These are phyloP conservation scores for Neelides sp. DNA, from an alignment of 1,140 invertebrate species.

Conservation along the genomic window DNA sequence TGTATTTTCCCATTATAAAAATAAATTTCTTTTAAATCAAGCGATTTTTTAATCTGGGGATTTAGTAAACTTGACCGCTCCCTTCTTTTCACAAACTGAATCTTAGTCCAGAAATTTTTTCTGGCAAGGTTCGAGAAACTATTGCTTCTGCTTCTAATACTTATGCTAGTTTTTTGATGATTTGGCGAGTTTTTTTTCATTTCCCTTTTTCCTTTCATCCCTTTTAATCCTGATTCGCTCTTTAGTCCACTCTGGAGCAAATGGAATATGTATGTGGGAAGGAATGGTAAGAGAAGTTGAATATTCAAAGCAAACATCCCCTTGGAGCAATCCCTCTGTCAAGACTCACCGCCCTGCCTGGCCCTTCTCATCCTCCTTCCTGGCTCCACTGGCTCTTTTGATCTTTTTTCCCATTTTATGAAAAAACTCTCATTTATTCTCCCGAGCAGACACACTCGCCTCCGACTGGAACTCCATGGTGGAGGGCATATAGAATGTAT, in stretches of 20 bases:
- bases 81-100: no score
- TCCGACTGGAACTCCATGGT: background rate
- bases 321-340: background rate
- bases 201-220: conserved; percentile 16
- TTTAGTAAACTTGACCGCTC: no score
- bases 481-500: background rate
- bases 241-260: conserved; percentile 1
- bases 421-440: conserved; percentile 30
- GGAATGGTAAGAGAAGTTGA: conserved; percentile 1
- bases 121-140: no score
- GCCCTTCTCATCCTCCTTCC: conserved; percentile 1
- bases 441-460: conserved; percentile 6
- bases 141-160: background rate
- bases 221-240: conserved; percentile 24
- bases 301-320: conserved; percentile 20
- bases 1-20: no score
- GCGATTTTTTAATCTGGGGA: no score
- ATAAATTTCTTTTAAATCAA: no score
- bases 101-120: background rate
- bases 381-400: conserved; percentile 14
- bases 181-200: conserved; percentile 26
- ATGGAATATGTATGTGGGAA: background rate
- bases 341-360: background rate
- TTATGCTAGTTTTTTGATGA: conserved; percentile 24
- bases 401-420: conserved; percentile 28